Evolutionary conservation across 2,113 vertebrate species (phyloP).

Genomic region (Ailurus styani): DNA sequence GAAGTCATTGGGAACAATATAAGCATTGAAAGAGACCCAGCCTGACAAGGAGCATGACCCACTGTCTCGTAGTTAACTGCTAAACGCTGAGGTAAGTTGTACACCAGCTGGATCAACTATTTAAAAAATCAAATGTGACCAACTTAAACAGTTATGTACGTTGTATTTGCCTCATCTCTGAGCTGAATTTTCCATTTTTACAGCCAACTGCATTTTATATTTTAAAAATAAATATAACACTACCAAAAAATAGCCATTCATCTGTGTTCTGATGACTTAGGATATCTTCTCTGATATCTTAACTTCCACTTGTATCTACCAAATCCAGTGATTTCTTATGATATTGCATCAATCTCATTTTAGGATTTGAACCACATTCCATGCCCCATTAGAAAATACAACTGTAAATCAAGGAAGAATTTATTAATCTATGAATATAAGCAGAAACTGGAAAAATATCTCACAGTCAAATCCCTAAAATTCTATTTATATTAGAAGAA

Average conservation of each 20-base stretch:
- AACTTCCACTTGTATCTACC: background rate
- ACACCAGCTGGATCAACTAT: constrained; percentile 67
- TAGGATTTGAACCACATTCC: background rate
- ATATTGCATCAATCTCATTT: background rate
- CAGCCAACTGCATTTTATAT: constrained; percentile 48
- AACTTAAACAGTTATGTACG: background rate
- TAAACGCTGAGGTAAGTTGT: constrained; percentile 50
- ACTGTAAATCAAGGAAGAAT: background rate
- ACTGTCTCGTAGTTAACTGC: background rate
- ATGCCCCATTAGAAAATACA: background rate
- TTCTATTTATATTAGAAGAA: background rate
- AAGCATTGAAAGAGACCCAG: constrained; percentile 34
- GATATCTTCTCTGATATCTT: background rate
- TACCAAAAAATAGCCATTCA: background rate
- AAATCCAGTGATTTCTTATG: background rate
- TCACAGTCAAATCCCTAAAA: background rate
- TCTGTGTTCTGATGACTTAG: background rate
- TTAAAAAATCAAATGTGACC: constrained; percentile 58
- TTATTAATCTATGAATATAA: background rate
- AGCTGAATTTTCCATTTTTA: constrained; percentile 59
- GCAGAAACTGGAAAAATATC: background rate
- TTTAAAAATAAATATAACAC: constrained; percentile 36
- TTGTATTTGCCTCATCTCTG: constrained; percentile 53
- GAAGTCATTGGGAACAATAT: constrained; percentile 60
- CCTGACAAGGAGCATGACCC: constrained; percentile 20